Base-by-base conservation (phyloP, 2,888 invertebrate species). In the Rhagophthalmus giganteus region DNA sequence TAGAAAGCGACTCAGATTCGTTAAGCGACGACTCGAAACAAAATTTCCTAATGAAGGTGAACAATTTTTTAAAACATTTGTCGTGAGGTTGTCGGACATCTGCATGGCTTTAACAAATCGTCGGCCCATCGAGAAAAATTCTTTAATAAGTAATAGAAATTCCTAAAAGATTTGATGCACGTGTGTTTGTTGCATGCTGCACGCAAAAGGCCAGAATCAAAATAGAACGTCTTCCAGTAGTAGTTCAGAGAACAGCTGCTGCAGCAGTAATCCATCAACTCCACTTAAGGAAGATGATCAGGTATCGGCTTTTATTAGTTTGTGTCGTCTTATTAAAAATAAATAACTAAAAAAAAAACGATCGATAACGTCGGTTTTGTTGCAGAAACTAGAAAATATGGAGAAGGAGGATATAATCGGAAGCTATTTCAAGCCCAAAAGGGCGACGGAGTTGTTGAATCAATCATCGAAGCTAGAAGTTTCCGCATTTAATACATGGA, bases 351-450 rank as follows among this genome's bases (percentile, higher is more conserved):
- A n/a, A n/a, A n/a, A n/a, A n/a, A n/a, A n/a, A n/a, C n/a, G n/a
- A 11, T 3, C 2, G 10, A 11, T 30, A 40, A 40, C 14, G 5
- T 24, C 37, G 35, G 8, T 14, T 2, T 33, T 33, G 9, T 47
- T 55, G 39, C 45, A 81, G 81, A 79, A 78, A 70, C 69, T 83
- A 30, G 79, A 80, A 59, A 71, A 74, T 48, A 76, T 75, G 2
- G 56, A 49, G 20, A 78, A 79, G 49, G 81, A 84, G 52, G 82
- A 86, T 57, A 79, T 87, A 48, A 82, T 86, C 1, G 83, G 81
- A 34, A 85, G 80, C 61, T 90, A 90, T 70, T 89, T 90, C 73
- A 85, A 86, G 63, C 83, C 86, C 8, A 79, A 80, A 68, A 72
- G 87, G 61, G 81, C 82, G 11, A 76, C 78, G 37, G 81, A 84